Conservation (phyloP, 2,888 invertebrate genomes). For the Smittia sp. region DNA sequence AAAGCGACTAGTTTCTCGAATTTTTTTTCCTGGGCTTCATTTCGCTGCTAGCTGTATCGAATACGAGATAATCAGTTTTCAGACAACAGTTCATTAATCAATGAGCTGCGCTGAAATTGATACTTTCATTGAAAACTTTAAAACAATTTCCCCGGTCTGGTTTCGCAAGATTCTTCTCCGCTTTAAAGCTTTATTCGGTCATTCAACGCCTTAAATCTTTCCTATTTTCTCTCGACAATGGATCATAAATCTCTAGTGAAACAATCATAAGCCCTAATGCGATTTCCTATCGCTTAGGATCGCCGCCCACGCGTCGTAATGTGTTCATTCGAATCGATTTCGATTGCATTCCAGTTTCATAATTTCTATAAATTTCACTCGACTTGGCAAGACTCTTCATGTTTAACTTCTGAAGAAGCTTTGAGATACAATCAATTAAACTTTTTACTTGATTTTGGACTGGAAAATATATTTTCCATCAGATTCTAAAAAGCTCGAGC, state of each 20-base stretch:
- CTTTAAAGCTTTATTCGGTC: too few species aligned
- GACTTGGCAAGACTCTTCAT: too few species aligned
- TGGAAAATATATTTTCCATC: neutral
- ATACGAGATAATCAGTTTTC: constrained; percentile 24
- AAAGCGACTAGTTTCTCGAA: too few species aligned
- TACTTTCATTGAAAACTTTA: constrained; percentile 15
- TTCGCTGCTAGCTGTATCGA: neutral
- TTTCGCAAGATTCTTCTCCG: too few species aligned
- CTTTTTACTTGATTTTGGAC: neutral
- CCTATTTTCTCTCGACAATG: neutral
- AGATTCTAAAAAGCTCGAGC: neutral
- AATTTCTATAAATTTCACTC: too few species aligned
- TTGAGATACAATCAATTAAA: constrained; percentile 2
- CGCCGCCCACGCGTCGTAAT: constrained; percentile 7
- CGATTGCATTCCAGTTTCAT: neutral
- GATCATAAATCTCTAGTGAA: constrained; percentile 30
- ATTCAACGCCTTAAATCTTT: neutral
- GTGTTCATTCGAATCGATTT: neutral
- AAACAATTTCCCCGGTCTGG: neutral
- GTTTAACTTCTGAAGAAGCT: neutral
- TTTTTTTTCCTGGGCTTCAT: neutral
- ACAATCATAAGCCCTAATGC: constrained; percentile 9
- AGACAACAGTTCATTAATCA: constrained; percentile 24
- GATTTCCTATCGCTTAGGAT: neutral
- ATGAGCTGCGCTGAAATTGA: neutral